These are phyloP conservation scores for Phrynosoma blainvillii DNA, from an alignment of 2,113 vertebrate species.

Conservation along the genomic window DNA sequence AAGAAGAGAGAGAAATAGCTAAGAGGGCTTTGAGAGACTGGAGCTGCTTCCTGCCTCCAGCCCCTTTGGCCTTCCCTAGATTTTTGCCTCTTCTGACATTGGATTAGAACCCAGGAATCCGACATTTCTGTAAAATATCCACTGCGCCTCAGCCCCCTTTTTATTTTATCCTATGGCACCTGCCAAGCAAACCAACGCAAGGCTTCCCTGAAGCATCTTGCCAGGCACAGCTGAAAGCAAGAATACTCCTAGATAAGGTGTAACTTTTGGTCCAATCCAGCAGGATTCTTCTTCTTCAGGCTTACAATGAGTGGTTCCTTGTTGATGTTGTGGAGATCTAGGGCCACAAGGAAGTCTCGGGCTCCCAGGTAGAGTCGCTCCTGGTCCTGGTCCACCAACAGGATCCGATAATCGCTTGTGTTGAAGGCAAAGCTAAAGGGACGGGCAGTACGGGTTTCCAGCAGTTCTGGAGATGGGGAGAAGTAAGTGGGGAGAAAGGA, in stretches of 20 bases:
- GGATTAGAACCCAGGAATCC: not conserved
- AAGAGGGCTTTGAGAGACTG: not conserved
- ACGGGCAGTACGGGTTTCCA: conserved; percentile 80
- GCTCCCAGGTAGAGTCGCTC: conserved; percentile 85
- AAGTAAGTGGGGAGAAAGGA: not conserved
- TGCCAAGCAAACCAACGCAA: not conserved
- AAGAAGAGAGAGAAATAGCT: not conserved
- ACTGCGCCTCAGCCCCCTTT: not conserved
- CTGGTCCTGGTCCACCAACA: conserved; percentile 86
- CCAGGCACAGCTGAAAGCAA: not conserved
- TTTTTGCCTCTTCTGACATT: not conserved
- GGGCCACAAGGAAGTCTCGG: conserved; percentile 84
- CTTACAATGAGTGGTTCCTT: conserved; percentile 87
- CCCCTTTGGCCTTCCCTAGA: not conserved
- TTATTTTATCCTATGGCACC: not conserved
- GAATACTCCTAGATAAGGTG: not conserved
- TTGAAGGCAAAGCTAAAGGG: conserved; percentile 86
- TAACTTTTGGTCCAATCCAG: not conserved
- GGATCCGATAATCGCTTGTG: conserved; percentile 85
- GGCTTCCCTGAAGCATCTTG: too few relatives aligned
- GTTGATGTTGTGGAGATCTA: conserved; percentile 88
- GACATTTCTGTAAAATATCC: not conserved
- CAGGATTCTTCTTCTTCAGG: not conserved
- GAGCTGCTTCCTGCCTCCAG: not conserved
- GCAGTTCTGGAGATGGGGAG: conserved; percentile 69